These are phyloP conservation scores for Vanacampus margaritifer DNA, from an alignment of 2,113 vertebrate species.

Conservation along the genomic window DNA sequence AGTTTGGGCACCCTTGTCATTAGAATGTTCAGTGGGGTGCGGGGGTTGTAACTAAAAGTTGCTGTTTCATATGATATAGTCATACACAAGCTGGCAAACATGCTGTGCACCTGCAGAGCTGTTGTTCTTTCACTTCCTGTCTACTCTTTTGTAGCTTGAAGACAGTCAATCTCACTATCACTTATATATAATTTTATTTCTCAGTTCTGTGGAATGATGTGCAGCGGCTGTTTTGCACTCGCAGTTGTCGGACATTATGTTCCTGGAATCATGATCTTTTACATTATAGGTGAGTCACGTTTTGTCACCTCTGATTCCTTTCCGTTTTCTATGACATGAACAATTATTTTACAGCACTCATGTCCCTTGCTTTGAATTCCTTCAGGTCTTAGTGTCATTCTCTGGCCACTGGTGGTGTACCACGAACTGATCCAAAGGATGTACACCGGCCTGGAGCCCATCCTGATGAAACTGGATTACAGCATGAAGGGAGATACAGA, in stretches of 20 bases:
- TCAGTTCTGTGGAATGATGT: constrained; percentile 91
- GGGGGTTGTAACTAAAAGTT: not conserved
- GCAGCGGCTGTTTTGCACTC: constrained; percentile 83
- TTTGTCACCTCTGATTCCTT: not conserved
- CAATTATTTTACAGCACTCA: not conserved
- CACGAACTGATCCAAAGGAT: constrained; percentile 97
- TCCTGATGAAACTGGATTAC: constrained; percentile 99
- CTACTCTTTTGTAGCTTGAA: not conserved
- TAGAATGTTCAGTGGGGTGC: not conserved
- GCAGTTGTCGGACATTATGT: constrained; percentile 91
- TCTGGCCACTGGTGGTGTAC: constrained; percentile 97
- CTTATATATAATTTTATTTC: constrained; percentile 7
- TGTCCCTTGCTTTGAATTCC: not conserved
- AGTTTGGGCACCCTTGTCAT: not conserved
- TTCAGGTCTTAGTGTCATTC: constrained; percentile 88
- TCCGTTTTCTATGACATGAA: not conserved
- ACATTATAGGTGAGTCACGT: constrained; percentile 87
- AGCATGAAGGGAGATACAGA: constrained; percentile 96
- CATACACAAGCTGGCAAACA: not conserved
- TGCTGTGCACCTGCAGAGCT: constrained; percentile 7
- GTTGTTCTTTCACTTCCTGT: not conserved
- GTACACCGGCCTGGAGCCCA: constrained; percentile 94
- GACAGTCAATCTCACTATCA: not conserved
- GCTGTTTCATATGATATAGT: not conserved
- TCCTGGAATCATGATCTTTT: constrained; percentile 98